Conservation (phyloP, 2,113 vertebrate genomes). For the Strix uralensis region DNA sequence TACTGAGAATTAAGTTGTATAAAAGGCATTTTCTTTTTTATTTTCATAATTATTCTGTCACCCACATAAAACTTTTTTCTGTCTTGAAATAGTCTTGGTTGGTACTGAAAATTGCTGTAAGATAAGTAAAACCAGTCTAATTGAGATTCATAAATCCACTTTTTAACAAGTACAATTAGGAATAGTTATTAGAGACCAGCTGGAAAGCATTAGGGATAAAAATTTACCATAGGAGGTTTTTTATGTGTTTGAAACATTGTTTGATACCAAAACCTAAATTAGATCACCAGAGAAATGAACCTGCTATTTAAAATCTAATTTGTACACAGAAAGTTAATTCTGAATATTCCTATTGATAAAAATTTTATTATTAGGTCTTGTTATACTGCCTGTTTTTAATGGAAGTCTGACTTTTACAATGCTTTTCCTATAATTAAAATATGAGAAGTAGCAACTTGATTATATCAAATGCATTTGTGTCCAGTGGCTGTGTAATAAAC, state of each 20-base stretch:
- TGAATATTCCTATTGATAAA: slow-evolving; percentile 64
- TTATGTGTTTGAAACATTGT: slow-evolving; percentile 56
- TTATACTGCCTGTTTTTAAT: slow-evolving; percentile 51
- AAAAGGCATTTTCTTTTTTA: slow-evolving; percentile 61
- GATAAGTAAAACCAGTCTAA: slow-evolving; percentile 64
- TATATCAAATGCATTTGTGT: slow-evolving; percentile 34
- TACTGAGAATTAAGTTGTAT: slow-evolving; percentile 53
- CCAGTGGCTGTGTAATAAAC: slow-evolving; percentile 47
- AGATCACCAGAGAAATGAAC: slow-evolving; percentile 61
- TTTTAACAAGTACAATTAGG: slow-evolving; percentile 79
- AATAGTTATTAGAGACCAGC: slow-evolving; percentile 73
- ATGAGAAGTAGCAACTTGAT: slow-evolving; percentile 35
- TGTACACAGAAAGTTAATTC: slow-evolving; percentile 65
- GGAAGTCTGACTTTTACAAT: slow-evolving; percentile 36
- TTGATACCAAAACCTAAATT: slow-evolving; percentile 62
- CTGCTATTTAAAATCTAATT: slow-evolving; percentile 58
- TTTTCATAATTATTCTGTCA: slow-evolving; percentile 71
- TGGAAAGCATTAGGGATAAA: slow-evolving; percentile 67
- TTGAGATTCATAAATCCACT: slow-evolving; percentile 76
- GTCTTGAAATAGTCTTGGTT: slow-evolving; percentile 36
- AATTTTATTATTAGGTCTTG: slow-evolving; percentile 52
- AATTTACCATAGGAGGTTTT: slow-evolving; percentile 60
- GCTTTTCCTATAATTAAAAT: slow-evolving; percentile 65
- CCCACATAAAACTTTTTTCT: slow-evolving; percentile 56
- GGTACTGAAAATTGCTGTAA: slow-evolving; percentile 46